Conservation (phyloP, 2,797 vertebrate species). For the Tinamus major region DNA sequence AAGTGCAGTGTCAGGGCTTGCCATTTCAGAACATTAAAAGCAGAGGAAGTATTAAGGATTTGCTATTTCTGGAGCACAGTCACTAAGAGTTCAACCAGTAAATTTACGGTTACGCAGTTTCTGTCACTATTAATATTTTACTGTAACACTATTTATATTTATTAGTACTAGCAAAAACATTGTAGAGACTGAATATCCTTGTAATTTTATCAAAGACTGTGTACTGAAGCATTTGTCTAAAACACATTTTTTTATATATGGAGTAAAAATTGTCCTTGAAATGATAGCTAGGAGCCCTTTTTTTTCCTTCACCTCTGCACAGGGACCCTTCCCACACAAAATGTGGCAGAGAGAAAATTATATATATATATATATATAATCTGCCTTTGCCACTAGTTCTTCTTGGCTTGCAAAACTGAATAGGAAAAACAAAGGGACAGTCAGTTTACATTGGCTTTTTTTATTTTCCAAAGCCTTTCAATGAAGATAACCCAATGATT, state of each 20-base stretch:
- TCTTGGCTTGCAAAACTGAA: neutral
- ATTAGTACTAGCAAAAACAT: neutral
- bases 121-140: neutral
- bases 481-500: neutral
- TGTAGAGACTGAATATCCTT: neutral
- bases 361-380: too few relatives aligned
- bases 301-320: neutral
- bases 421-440: neutral
- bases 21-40: neutral
- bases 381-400: neutral
- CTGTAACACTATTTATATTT: neutral
- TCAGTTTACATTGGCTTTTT: fast-evolving
- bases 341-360: neutral
- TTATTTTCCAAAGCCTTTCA: neutral
- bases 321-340: neutral
- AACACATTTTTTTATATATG: neutral
- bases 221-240: neutral
- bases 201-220: neutral
- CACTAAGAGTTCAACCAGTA: neutral
- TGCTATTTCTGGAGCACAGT: neutral
- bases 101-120: neutral
- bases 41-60: neutral
- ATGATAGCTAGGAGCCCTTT: neutral
- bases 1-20: neutral
- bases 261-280: neutral